These are phyloP conservation scores for Tetramorium bicarinatum DNA, from an alignment of 2,888 invertebrate species.

Conservation along the genomic window DNA sequence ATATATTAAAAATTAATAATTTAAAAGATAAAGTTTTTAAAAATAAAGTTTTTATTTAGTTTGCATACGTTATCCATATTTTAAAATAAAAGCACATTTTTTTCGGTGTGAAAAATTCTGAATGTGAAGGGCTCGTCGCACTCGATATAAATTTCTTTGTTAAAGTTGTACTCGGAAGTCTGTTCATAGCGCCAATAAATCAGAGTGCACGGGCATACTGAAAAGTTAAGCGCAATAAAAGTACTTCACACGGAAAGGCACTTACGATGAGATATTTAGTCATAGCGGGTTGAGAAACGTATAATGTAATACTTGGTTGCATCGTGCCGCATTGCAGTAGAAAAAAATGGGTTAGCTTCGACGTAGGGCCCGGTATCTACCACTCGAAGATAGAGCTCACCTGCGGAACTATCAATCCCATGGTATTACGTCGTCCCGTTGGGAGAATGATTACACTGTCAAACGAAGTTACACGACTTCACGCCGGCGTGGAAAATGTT, in stretches of 20 bases:
- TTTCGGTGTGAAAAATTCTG: neutral
- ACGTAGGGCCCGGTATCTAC: constrained; percentile 31
- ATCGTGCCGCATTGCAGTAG: constrained; percentile 57
- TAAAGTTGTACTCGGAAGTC: constrained; percentile 49
- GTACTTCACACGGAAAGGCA: constrained; percentile 55
- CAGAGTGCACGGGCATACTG: constrained; percentile 42
- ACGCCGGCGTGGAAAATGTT: constrained; percentile 28
- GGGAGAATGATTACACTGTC: constrained; percentile 48
- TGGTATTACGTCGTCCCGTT: constrained; percentile 63
- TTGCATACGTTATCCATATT: neutral
- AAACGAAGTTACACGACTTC: constrained; percentile 44
- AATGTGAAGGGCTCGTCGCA: neutral
- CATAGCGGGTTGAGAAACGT: constrained; percentile 47
- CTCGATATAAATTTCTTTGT: constrained; percentile 53
- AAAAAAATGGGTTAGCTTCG: constrained; percentile 50
- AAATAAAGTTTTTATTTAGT: neutral
- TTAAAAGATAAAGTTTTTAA: neutral
- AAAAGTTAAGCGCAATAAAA: constrained; percentile 55
- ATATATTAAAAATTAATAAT: neutral
- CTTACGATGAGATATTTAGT: constrained; percentile 57
- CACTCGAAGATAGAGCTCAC: constrained; percentile 57
- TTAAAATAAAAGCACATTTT: neutral
- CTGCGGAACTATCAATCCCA: constrained; percentile 32
- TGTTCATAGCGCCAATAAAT: constrained; percentile 47
- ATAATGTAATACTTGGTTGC: constrained; percentile 52